Evolutionary conservation across 2,113 vertebrate species (phyloP).

Genomic region (Ia io): DNA sequence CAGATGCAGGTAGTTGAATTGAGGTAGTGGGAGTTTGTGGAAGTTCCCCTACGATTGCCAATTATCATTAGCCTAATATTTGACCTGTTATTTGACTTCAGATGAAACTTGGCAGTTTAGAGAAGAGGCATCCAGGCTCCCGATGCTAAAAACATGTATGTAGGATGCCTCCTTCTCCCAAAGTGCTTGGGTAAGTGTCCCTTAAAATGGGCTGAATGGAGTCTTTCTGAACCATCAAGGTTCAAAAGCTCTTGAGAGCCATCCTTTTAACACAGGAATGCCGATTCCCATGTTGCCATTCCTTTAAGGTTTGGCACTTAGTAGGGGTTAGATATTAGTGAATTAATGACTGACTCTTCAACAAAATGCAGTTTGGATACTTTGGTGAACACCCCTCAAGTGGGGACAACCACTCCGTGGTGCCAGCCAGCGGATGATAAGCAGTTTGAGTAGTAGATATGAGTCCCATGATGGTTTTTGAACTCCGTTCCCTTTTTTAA

Average conservation of each 20-base stretch:
- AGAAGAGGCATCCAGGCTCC: neutral
- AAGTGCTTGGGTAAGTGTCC: neutral
- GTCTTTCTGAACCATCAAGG: neutral
- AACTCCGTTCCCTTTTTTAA: neutral
- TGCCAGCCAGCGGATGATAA: neutral
- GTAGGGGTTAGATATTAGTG: neutral
- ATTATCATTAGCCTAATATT: neutral
- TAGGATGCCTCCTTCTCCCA: neutral
- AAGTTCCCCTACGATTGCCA: neutral
- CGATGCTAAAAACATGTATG: neutral
- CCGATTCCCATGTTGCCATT: neutral
- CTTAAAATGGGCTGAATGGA: neutral
- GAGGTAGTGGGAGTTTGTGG: neutral
- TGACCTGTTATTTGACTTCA: conserved; percentile 12
- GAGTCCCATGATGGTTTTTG: neutral
- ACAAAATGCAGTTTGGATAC: neutral
- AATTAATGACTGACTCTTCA: neutral
- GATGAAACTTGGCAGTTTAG: neutral
- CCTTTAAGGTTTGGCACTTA: neutral
- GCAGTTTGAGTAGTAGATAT: neutral
- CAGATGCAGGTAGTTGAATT: neutral
- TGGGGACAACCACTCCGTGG: neutral
- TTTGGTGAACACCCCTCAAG: neutral
- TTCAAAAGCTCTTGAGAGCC: neutral
- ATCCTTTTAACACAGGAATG: neutral